Percentiles rank a stretch among this genome's conserved stretches.
phyloP scores from a whole-genome alignment of 1,140 invertebrate genomes.

The Ctenoplectra terminalis region DNA sequence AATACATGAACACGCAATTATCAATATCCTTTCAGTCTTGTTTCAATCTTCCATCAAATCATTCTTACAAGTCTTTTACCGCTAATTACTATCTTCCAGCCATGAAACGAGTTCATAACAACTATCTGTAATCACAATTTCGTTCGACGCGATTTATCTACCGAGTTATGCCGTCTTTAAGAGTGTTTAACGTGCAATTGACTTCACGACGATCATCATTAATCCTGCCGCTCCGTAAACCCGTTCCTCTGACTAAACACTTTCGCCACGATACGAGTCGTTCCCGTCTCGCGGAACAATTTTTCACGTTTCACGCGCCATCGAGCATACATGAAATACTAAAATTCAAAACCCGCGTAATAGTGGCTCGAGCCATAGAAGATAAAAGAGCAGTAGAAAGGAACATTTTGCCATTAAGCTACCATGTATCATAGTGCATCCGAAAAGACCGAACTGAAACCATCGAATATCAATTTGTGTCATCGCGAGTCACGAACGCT shows the following conservation, averaged over 20 bases:
- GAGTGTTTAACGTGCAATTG: constrained; percentile 1
- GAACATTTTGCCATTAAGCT: neutral
- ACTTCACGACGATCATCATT: constrained; percentile 10
- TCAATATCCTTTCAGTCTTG: no score
- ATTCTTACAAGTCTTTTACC: neutral
- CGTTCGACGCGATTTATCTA: constrained; percentile 3
- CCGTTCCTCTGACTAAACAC: constrained; percentile 35
- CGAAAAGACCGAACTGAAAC: neutral
- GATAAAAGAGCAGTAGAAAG: no score
- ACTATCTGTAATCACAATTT: constrained; percentile 10
- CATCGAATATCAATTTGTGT: neutral
- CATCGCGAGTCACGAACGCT: neutral
- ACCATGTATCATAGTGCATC: neutral
- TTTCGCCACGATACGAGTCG: constrained; percentile 27
- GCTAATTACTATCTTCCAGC: neutral
- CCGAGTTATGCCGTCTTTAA: neutral
- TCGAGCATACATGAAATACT: neutral
- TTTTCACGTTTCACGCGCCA: constrained; percentile 23
- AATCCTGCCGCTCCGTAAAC: constrained; percentile 39
- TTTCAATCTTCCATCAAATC: neutral
- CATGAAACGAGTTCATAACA: neutral
- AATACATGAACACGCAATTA: no score
- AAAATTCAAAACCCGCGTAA: neutral
- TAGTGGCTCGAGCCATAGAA: neutral
- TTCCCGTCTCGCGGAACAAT: constrained; percentile 12